Evolutionary conservation across 2,888 invertebrate species (phyloP), one percentile per base, ranked within the genome.

Genomic region (Eristalinus aeneus): DNA sequence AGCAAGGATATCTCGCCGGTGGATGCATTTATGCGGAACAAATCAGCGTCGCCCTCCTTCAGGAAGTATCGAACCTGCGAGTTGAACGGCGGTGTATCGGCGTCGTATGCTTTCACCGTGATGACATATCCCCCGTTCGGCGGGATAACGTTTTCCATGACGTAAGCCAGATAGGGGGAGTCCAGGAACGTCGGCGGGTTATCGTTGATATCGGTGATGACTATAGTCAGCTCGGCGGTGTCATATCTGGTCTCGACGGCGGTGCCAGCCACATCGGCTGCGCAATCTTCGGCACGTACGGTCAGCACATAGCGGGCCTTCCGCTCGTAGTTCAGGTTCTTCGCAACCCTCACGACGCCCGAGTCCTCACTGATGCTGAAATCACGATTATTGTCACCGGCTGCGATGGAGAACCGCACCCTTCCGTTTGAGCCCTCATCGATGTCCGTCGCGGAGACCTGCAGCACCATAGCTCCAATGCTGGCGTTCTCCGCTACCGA

Each of bases 401-500:
- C 94, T 34, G 96, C 95, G 88, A 98, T 98, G 53, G 97, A 96
- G 93, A 97, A 99, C 67, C 98, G 95, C 5, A 98, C 96, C 88
- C 97, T 95, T n/a, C 97, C 98, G 93, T 98, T 98, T 39, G 95
- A 93, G 61, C 97, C 97, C 90, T 97, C 97, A 92, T 98, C 97
- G 88, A 97, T 94, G 92, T 98, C 98, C 9, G 96, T 97, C 12
- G 97, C 97, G 1, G 97, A 97, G 22, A 97, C 97, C 94, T 97
- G 97, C 54, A 98, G 92, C 0, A 98, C 97, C 91, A 96, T 97
- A 56, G 97, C 97, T 6, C 98, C 98, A 88, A 98, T 97, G 88
- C 97, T 96, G n/a, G 97, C 97, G 92, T 98, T 97, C 93, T 98
- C 98, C 0, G 97, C 96, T 34, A 98, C 96, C 2, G 96, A 96